These are phyloP conservation scores for Hyles lineata DNA, from an alignment of 2,888 invertebrate genomes.

Conservation along the genomic window DNA sequence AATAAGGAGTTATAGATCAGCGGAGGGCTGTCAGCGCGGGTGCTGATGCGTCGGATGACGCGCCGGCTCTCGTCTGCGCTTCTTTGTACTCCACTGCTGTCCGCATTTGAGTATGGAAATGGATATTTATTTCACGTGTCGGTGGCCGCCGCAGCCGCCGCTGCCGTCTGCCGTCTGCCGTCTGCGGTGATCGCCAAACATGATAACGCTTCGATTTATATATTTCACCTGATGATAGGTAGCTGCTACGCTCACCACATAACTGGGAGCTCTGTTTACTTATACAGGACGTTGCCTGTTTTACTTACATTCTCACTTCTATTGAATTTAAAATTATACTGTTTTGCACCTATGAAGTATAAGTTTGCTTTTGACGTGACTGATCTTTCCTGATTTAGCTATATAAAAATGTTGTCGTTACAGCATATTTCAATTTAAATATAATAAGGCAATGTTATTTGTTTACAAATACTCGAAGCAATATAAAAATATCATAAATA, in stretches of 20 bases:
- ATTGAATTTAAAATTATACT: constrained; percentile 32
- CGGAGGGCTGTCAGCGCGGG: constrained; percentile 54
- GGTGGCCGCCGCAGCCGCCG: constrained; percentile 51
- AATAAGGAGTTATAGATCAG: constrained; percentile 84
- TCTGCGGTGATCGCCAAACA: constrained; percentile 78
- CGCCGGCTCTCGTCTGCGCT: constrained; percentile 51
- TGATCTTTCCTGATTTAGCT: background rate
- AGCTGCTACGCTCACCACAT: constrained; percentile 74
- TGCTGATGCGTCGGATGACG: constrained; percentile 51
- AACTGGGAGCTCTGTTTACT: constrained; percentile 67
- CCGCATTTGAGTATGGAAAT: constrained; percentile 80
- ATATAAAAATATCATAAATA: background rate
- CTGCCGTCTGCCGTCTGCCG: constrained; percentile 67
- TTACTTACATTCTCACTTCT: constrained; percentile 37
- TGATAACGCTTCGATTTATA: constrained; percentile 83
- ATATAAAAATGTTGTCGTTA: background rate
- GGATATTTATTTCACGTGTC: constrained; percentile 81
- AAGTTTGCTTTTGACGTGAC: too few species aligned
- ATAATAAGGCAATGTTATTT: background rate
- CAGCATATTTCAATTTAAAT: background rate
- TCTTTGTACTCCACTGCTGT: constrained; percentile 57
- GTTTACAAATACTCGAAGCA: background rate
- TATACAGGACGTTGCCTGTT: constrained; percentile 58
- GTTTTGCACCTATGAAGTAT: background rate
- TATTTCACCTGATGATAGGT: constrained; percentile 81